Evolutionary conservation across 2,797 vertebrate species (phyloP), one percentile per base, ranked within the genome.

Genomic region (Alcedo atthis): DNA sequence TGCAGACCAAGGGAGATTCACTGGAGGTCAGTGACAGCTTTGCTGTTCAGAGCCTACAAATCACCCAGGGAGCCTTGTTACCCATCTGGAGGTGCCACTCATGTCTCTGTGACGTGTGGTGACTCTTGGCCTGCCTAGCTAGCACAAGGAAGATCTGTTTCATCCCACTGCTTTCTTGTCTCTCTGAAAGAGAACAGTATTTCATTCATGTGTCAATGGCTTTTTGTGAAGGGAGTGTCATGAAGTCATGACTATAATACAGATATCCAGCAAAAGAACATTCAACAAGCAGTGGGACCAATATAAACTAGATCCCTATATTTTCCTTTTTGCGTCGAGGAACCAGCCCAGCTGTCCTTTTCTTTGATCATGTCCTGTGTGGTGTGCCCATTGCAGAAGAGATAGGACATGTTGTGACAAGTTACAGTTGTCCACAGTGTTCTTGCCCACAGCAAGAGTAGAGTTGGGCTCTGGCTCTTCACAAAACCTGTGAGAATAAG

Each of bases 31-130:
- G 42, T 51, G 88, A 32, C 88, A 89, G 75, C 76, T 80, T 82
- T 75, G 68, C 37, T 84, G 14, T 28, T 90, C 58, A 54, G 81
- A 88, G 86, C 62, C 86, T 68, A 68, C 88, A 81, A 59, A 87
- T 91, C 79, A 70, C 46, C 5, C 35, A 24, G 26, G 42, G 15
- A 91, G 30, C 35, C 57, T 80, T 28, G 46, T 71, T 40, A 45
- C 58, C 59, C 21, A 22, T 59, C 81, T 68, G 24, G 3, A 70
- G 71, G 58, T 88, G 58, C 86, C 67, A 81, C 28, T 62, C 32
- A 12, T 62, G 53, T 40, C 74, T 93, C 58, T 66, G 77, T 30
- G 37, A 42, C 0, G 0, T 35, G 24, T 1, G 0, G 5, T 42
- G 58, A 33, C 49, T 40, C 54, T 40, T 46, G 58, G 35, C 3